Percentiles rank a stretch among this genome's conserved stretches.
Conservation (phyloP, 1,140 invertebrate species). For the Aphelenchoides fujianensis region DNA sequence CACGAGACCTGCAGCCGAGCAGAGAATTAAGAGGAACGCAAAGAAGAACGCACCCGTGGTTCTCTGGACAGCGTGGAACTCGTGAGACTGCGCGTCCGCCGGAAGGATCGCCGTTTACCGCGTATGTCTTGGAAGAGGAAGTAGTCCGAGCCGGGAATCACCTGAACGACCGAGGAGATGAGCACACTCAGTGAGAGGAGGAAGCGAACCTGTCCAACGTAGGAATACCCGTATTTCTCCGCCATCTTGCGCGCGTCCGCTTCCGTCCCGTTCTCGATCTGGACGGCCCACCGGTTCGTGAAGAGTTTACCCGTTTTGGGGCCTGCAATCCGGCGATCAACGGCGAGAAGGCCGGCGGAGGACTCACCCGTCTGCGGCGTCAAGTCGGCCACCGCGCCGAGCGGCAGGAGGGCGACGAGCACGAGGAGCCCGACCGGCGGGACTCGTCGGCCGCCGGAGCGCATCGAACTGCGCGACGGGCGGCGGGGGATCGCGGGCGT, state of each 20-base stretch:
- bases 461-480: neutral
- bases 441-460: neutral
- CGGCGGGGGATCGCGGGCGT: neutral
- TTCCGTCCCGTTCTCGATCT: slow-evolving; percentile 47
- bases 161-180: slow-evolving; percentile 22
- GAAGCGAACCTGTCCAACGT: slow-evolving; percentile 54
- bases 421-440: neutral
- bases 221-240: slow-evolving; percentile 59
- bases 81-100: slow-evolving; percentile 33
- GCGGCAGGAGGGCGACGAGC: neutral
- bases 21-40: slow-evolving; percentile 30
- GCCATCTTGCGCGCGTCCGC: slow-evolving; percentile 54
- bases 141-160: slow-evolving; percentile 49
- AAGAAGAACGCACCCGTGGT: slow-evolving; percentile 22
- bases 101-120: slow-evolving; percentile 31
- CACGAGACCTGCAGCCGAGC: slow-evolving; percentile 73
- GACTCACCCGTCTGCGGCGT: neutral
- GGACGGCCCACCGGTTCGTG: slow-evolving; percentile 59
- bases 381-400: neutral
- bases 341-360: neutral
- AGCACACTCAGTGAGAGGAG: neutral
- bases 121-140: slow-evolving; percentile 43
- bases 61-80: slow-evolving; percentile 24
- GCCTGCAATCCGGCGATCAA: slow-evolving; percentile 20
- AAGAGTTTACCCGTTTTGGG: slow-evolving; percentile 34